These are phyloP conservation scores for Tapirus terrestris DNA, from an alignment of 2,113 vertebrate genomes.

Conservation along the genomic window DNA sequence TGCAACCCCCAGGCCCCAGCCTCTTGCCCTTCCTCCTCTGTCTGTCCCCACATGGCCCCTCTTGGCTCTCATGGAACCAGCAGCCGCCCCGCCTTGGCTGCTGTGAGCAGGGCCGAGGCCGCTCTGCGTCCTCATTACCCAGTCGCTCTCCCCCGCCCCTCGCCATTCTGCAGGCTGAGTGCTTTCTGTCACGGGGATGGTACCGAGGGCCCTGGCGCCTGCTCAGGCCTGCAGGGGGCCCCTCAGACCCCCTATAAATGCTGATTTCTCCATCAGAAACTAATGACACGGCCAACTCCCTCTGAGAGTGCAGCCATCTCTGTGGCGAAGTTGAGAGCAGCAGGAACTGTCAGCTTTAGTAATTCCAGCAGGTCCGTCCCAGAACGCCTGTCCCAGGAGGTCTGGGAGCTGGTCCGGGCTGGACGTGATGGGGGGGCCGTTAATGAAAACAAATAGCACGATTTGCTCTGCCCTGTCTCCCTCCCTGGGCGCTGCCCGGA, in stretches of 20 bases:
- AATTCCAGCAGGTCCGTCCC: neutral
- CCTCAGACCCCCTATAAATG: neutral
- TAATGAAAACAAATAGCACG: neutral
- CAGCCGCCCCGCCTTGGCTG: neutral
- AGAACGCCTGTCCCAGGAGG: neutral
- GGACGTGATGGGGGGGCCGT: no score
- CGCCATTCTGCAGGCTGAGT: neutral
- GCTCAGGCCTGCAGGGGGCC: neutral
- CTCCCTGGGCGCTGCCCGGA: neutral
- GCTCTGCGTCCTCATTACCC: neutral
- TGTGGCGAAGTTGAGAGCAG: neutral
- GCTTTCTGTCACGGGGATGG: neutral
- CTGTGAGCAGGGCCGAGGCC: neutral
- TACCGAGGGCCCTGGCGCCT: neutral
- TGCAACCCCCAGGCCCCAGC: fast-evolving
- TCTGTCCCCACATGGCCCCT: neutral
- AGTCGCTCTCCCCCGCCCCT: neutral
- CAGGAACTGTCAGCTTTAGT: neutral
- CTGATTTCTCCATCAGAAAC: conserved; percentile 23
- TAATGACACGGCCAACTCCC: neutral
- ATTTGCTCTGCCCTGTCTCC: neutral
- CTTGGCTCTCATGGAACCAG: neutral
- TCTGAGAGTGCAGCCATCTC: neutral
- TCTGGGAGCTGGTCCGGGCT: neutral
- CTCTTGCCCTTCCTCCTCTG: neutral